Evolutionary conservation across 1,140 invertebrate species (phyloP).

Genomic region (Manduca sexta): DNA sequence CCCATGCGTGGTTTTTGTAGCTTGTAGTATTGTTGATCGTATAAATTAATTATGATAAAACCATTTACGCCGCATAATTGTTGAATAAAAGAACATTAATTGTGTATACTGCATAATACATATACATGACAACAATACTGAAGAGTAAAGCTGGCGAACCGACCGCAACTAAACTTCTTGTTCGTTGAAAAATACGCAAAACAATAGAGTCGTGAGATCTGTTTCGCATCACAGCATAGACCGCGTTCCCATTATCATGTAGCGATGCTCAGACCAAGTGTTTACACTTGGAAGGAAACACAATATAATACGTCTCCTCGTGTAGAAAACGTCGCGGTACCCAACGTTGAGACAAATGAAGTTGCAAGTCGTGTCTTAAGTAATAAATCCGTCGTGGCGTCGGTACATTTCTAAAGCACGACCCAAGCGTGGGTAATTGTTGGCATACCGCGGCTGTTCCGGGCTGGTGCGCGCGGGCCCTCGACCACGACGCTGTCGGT

Average conservation of each 20-base stretch:
- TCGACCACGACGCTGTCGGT: constrained; percentile 50
- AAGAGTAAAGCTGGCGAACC: constrained; percentile 48
- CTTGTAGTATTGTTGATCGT: no score
- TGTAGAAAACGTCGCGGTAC: no score
- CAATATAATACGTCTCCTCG: no score
- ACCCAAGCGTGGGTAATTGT: constrained; percentile 61
- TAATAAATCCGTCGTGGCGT: constrained; percentile 19
- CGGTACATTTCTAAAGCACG: constrained; percentile 46
- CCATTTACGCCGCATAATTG: no score
- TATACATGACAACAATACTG: constrained; percentile 18
- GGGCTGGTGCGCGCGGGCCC: constrained; percentile 59
- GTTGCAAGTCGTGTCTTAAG: constrained; percentile 27
- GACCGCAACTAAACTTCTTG: constrained; percentile 45
- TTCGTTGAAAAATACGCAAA: constrained; percentile 42
- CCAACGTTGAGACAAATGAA: constrained; percentile 15
- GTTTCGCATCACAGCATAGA: constrained; percentile 19
- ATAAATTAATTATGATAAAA: no score
- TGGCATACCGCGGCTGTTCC: constrained; percentile 59
- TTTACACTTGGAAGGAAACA: constrained; percentile 6
- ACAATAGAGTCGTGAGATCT: constrained; percentile 66
- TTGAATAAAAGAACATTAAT: no score
- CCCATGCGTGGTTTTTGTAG: no score
- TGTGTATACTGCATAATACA: no score
- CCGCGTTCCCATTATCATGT: constrained; percentile 10
- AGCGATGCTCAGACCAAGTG: constrained; percentile 11